Conservation (phyloP, 2,797 vertebrate species). For the Enteromius thamalakanensis region DNA sequence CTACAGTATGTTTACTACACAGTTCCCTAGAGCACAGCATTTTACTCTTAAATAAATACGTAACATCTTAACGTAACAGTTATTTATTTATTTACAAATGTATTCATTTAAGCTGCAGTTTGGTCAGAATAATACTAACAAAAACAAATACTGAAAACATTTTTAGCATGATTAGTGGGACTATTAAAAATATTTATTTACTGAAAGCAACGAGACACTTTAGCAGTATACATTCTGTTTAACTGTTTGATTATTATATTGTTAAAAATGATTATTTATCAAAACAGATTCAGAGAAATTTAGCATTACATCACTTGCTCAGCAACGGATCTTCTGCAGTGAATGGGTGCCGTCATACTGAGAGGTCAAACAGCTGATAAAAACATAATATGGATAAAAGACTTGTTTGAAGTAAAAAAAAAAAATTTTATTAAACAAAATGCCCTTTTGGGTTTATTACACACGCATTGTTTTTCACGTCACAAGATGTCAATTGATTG, state of each 20-base stretch:
- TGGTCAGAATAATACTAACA: background rate
- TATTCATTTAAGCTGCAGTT: background rate
- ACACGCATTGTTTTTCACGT: background rate
- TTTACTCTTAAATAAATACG: background rate
- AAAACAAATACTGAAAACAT: background rate
- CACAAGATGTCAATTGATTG: background rate
- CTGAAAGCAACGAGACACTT: background rate
- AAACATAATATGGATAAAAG: no score
- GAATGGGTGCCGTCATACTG: background rate
- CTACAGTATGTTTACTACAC: background rate
- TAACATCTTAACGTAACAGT: background rate
- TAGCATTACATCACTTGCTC: background rate
- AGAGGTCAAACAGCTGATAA: background rate
- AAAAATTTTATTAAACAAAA: no score
- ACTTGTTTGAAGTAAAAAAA: no score
- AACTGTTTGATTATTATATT: background rate
- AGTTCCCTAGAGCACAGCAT: background rate
- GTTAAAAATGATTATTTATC: background rate
- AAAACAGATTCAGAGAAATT: background rate
- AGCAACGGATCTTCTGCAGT: background rate
- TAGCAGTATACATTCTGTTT: background rate
- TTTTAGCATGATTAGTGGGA: background rate
- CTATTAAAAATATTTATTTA: background rate
- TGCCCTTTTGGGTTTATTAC: background rate
- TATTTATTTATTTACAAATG: background rate